Conservation (phyloP, 2,888 invertebrate species). For the Adelphocoris suturalis region DNA sequence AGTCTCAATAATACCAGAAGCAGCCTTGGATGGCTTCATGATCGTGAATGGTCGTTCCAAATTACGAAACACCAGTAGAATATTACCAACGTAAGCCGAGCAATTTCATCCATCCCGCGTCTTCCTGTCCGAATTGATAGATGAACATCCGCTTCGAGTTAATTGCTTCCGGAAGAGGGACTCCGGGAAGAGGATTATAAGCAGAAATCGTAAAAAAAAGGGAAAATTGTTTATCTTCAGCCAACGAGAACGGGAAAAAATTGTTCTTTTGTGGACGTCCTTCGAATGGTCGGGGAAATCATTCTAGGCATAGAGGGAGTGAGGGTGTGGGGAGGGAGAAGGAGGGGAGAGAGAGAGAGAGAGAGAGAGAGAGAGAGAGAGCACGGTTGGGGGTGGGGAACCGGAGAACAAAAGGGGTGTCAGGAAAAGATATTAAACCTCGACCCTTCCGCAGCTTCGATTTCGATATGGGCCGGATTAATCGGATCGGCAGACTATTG, state of each 20-base stretch:
- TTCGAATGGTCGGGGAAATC: neutral
- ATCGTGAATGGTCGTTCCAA: neutral
- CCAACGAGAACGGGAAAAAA: constrained; percentile 13
- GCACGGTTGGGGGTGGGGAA: neutral
- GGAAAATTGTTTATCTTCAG: constrained; percentile 16
- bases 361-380: neutral
- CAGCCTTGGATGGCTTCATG: neutral
- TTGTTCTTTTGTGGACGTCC: neutral
- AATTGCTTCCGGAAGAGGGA: neutral
- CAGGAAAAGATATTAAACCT: neutral
- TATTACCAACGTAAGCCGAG: neutral
- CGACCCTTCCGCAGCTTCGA: neutral
- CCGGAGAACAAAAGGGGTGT: neutral
- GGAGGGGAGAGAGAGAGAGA: too few species aligned
- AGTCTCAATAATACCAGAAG: neutral
- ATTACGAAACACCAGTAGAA: neutral
- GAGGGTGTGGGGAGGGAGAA: too few species aligned
- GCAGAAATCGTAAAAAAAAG: neutral
- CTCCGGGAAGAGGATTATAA: constrained; percentile 11
- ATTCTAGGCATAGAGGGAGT: too few species aligned
- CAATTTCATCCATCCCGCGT: neutral
- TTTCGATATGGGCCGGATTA: neutral
- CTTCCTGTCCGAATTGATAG: constrained; percentile 21
- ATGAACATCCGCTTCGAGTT: neutral
- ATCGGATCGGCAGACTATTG: neutral